Base-by-base conservation (phyloP, 2,797 vertebrate genomes). In the Myotis findleyi region DNA sequence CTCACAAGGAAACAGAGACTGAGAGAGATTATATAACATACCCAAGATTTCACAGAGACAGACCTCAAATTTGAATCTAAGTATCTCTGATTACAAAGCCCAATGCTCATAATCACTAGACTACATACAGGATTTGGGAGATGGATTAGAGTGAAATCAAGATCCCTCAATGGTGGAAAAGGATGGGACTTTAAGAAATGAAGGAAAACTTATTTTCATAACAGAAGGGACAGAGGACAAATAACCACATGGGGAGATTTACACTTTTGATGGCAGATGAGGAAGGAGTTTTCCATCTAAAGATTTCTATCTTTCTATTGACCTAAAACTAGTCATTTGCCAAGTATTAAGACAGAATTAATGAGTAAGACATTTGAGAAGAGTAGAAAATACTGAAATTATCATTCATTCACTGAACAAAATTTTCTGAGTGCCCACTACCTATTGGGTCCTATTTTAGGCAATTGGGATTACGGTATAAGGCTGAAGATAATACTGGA, bases 1-100 rank as follows among this genome's bases (percentile, higher is more conserved):
- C 30, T 87, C 6, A 85, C 0, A 13, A 85, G n/a, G 81, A 97
- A 92, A 62, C 51, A 64, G 23, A 95, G 36, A 41, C 71, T 80
- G 14, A 93, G 30, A 87, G 16, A 87, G 27, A 41, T n/a, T 76
- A 91, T 17, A 88, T 72, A 68, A 38, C 51, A 82, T 93, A 13
- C 6, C 69, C 36, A 80, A 64, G n/a, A 77, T 89, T 76, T 89
- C 71, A 93, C 3, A 93, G 9, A 13, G 75, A 72, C 11, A 93
- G 66, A 95, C 38, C 27, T 81, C 72, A 95, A 59, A 81, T 79
- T 44, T 91, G 71, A 96, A 91, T 85, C 51, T 38, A 89, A 86
- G 51, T n/a, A 55, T 66, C 7, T 53, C 64, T 86, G 47, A 77
- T 72, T 71, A n/a, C 33, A 92, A 87, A 95, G 17, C 16, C 33